Conservation (phyloP, 1,140 invertebrate species). For the Mya arenaria region DNA sequence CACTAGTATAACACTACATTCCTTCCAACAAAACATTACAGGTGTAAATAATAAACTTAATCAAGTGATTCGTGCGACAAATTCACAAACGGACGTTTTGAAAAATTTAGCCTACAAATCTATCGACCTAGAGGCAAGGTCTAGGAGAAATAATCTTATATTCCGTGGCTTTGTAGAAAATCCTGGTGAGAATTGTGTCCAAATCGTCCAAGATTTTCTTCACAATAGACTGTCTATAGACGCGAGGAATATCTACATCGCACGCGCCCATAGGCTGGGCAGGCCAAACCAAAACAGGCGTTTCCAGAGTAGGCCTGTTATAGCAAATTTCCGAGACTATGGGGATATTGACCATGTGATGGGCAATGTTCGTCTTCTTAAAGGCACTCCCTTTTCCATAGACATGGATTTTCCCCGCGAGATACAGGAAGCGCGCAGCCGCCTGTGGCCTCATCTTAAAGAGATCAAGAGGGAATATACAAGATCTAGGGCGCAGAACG, state of each 20-base stretch:
- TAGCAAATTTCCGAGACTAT: constrained; percentile 33
- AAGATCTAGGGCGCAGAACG: no score
- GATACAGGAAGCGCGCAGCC: no score
- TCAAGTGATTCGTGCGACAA: constrained; percentile 26
- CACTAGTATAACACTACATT: neutral
- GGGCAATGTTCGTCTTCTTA: constrained; percentile 10
- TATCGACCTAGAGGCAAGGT: constrained; percentile 28
- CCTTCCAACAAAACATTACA: constrained; percentile 6
- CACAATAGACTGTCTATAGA: constrained; percentile 6
- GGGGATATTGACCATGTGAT: constrained; percentile 6
- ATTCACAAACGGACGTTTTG: constrained; percentile 21
- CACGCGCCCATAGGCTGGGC: constrained; percentile 26
- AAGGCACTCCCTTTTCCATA: no score
- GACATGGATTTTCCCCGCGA: no score
- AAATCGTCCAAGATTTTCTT: constrained; percentile 5
- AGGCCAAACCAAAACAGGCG: neutral
- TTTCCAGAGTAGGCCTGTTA: constrained; percentile 28
- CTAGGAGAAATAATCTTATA: constrained; percentile 43
- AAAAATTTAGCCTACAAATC: constrained; percentile 28
- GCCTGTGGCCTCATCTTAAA: no score
- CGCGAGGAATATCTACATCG: constrained; percentile 12
- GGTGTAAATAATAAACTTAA: neutral
- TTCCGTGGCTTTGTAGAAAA: constrained; percentile 37
- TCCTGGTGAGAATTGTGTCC: constrained; percentile 13
- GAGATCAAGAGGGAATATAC: no score